Evolutionary conservation across 2,113 vertebrate genomes (phyloP), one percentile per base, ranked within the genome.

Genomic region (Oreochromis aureus): DNA sequence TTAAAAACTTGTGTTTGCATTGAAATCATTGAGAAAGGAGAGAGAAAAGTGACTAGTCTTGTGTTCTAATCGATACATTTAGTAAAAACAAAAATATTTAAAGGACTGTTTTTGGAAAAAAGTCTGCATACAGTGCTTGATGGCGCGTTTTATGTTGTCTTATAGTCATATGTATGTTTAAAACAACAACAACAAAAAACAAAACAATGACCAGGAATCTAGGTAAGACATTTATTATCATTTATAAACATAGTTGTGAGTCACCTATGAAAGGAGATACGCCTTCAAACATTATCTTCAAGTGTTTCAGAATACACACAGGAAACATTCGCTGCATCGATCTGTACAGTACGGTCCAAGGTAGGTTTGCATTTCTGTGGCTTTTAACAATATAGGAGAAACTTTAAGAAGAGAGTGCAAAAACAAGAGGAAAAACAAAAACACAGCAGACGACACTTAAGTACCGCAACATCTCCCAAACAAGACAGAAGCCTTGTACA

Each of bases 181-280:
- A 4, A 54, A n/a, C n/a, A n/a, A n/a, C n/a, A n/a, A n/a, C n/a
- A n/a, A n/a, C n/a, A n/a, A n/a, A n/a, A n/a, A n/a, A n/a, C n/a
- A n/a, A n/a, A n/a, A n/a, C n/a, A n/a, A n/a, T n/a, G 10, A 86
- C 22, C 51, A 6, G 7, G 41, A 83, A 41, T 51, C 36, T 61
- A 15, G 24, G 71, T 5, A 18, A 90, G 16, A 81, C 2, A 16
- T 93, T 91, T 92, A 89, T 91, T 92, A 32, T 73, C n/a, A 53
- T 87, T 73, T 22, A 89, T 89, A 88, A 86, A 89, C 80, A 89
- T 54, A 63, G 30, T 27, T 89, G 44, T 71, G 39, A 46, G 48
- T 58, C 61, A 39, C 81, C 27, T 32, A 15, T 15, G 13, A 86
- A 81, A 85, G 56, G 18, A 55, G 7, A 30, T 48, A 18, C 53